phyloP scores from a whole-genome alignment of 1,140 invertebrate species.

The Mesaphorura yosii region DNA sequence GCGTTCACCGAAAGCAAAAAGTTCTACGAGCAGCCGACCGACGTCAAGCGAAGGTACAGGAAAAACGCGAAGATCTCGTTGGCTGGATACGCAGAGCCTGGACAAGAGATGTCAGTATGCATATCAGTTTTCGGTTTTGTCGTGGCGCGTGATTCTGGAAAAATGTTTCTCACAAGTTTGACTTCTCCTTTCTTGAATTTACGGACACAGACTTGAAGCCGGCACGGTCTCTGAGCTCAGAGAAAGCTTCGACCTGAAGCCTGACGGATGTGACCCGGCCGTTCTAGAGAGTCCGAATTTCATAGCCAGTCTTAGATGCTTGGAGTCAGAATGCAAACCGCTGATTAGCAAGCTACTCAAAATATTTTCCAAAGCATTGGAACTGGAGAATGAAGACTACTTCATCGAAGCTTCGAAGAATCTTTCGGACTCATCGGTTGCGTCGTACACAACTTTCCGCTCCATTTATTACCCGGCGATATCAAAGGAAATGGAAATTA shows the following conservation, averaged over 20 bases:
- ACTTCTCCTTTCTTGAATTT: neutral
- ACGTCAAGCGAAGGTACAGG: conserved; percentile 7
- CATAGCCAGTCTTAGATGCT: neutral
- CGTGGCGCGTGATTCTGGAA: neutral
- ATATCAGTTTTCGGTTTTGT: neutral
- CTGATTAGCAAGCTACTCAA: conserved; percentile 10
- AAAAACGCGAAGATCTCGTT: conserved; percentile 5
- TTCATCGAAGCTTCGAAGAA: conserved; percentile 12
- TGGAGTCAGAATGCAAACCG: conserved; percentile 18
- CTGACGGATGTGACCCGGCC: neutral
- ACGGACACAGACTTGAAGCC: neutral
- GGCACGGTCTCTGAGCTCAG: conserved; percentile 17
- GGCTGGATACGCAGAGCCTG: conserved; percentile 6
- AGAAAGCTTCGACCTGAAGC: conserved; percentile 17
- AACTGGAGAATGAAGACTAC: conserved; percentile 17
- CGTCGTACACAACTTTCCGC: conserved; percentile 46
- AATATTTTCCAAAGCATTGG: conserved; percentile 7
- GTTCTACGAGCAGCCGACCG: conserved; percentile 20
- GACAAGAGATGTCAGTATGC: conserved; percentile 3
- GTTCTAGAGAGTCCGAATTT: neutral
- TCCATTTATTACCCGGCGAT: conserved; percentile 55
- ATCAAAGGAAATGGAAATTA: conserved; percentile 13
- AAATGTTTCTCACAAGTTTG: neutral
- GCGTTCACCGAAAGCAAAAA: conserved; percentile 19
- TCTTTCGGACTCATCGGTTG: conserved; percentile 9